Evolutionary conservation across 1,140 invertebrate species (phyloP), one percentile per base, ranked within the genome.

Genomic region (Lordiphosa mommai): DNA sequence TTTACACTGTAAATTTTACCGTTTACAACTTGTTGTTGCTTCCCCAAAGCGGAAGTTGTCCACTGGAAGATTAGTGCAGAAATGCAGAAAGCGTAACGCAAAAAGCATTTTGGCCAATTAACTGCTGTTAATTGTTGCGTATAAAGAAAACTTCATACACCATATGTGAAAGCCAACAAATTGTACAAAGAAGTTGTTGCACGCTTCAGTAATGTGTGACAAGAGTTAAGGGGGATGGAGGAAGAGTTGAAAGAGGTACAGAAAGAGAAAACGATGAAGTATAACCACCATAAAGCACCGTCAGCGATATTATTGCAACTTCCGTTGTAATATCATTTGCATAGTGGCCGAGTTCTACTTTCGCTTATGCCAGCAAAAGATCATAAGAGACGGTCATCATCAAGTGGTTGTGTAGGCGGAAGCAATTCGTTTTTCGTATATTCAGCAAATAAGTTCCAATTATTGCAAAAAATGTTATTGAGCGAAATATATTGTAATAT

Each of bases 31-130:
- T 46, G 23, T 6, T 32, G 23, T 32, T 46, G 50, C 50, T 72
- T 53, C 40, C 37, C 32, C 13, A 30, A 27, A 34, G 59, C 77
- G 77, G 76, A 84, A 80, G 72, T 76, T 63, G 71, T 63, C 41
- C 23, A 27, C 23, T 5, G 7, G 12, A 61, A 71, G 70, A 76
- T 71, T 71, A 60, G 23, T 27, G 23, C 23, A 27, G 23, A 27
- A 72, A 76, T 65, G 76, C 74, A 80, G 74, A 80, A 80, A 80
- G 74, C 76, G 76, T 82, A 71, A 68, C 77, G 50, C 61, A 80
- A 80, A 61, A 46, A 74, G 58, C 77, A 68, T 61, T 80, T 84
- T 84, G 77, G 72, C 72, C 76, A 84, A 84, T 82, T 82, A 84
- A 64, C 61, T 82, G 72, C 67, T 66, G 76, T 77, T 82, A 82